These are phyloP conservation scores for Eustalomyia histrio DNA, from an alignment of 2,888 invertebrate genomes.

Conservation along the genomic window DNA sequence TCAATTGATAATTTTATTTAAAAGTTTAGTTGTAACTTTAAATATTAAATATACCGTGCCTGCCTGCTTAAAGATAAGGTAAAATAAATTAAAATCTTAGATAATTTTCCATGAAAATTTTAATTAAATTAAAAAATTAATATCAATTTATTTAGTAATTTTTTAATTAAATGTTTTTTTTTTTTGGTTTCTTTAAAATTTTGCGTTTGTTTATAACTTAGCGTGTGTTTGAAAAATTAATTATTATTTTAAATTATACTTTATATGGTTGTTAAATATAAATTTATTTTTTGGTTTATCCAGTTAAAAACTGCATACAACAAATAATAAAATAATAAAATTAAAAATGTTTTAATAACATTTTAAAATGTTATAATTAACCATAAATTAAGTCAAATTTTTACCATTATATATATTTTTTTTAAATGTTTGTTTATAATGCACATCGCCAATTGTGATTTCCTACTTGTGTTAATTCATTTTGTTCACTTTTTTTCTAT, in stretches of 20 bases:
- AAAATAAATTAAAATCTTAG: background rate
- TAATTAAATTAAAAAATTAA: background rate
- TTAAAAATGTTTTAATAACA: constrained; percentile 30
- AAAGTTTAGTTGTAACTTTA: background rate
- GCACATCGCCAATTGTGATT: constrained; percentile 35
- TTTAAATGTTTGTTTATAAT: constrained; percentile 11
- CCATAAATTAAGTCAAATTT: constrained; percentile 50
- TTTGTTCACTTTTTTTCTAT: no score
- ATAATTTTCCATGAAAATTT: background rate
- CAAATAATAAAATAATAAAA: background rate
- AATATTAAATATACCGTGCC: background rate
- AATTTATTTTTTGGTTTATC: background rate
- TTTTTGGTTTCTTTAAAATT: background rate
- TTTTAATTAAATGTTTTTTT: background rate
- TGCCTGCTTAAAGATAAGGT: background rate
- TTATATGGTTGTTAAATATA: constrained; percentile 53
- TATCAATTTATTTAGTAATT: background rate
- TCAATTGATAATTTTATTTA: background rate
- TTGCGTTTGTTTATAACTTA: background rate
- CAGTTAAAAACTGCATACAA: background rate
- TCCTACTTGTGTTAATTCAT: constrained; percentile 57
- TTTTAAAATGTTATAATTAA: constrained; percentile 55
- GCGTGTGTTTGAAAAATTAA: constrained; percentile 45
- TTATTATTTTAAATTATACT: constrained; percentile 43
- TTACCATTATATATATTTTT: background rate